phyloP scores from a whole-genome alignment of 2,797 vertebrate genomes.

The Mareca penelope region DNA sequence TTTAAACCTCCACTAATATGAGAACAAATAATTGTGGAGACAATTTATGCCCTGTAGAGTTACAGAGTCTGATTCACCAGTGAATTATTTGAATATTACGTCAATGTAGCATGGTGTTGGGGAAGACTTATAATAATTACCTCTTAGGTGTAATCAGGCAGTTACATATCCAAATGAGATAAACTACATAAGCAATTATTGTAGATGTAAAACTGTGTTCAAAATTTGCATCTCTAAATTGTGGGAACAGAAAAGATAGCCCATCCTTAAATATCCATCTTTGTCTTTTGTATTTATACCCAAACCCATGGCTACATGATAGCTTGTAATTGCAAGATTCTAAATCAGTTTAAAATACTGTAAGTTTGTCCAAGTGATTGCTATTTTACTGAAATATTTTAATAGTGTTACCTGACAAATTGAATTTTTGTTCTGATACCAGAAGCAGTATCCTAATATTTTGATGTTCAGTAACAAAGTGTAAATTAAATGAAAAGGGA shows the following conservation, averaged over 20 bases:
- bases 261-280: neutral
- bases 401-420: neutral
- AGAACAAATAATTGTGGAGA: neutral
- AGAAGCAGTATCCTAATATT: neutral
- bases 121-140: neutral
- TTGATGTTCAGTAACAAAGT: neutral
- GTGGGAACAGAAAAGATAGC: neutral
- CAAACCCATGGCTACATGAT: neutral
- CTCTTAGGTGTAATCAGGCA: neutral
- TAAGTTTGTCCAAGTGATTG: neutral
- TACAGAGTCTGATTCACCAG: neutral
- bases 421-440: neutral
- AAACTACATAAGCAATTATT: neutral
- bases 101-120: neutral
- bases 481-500: neutral
- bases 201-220: neutral
- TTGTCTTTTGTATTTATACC: neutral
- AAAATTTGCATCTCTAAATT: neutral
- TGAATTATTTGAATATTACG: neutral
- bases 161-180: neutral
- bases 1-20: neutral
- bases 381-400: neutral
- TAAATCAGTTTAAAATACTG: neutral
- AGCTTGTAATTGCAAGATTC: neutral
- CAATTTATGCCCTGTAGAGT: neutral